phyloP scores from a whole-genome alignment of 2,113 vertebrate genomes.

The Acrocephalus arundinaceus region DNA sequence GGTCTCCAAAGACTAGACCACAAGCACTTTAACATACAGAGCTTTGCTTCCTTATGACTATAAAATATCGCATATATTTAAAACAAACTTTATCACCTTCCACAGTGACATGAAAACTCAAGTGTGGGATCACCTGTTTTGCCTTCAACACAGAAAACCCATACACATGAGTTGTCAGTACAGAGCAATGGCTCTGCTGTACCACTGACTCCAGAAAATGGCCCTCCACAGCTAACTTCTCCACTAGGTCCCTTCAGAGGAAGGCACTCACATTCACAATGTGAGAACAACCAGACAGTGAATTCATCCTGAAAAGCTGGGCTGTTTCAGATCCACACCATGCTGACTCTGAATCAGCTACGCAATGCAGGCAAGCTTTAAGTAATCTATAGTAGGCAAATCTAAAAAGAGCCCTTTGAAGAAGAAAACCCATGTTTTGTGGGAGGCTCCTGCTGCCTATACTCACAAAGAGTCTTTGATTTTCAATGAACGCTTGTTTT shows the following conservation, averaged over 20 bases:
- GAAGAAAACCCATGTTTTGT: conserved; percentile 16
- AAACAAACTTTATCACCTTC: neutral
- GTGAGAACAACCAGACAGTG: neutral
- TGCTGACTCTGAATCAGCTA: conserved; percentile 1
- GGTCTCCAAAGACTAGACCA: neutral
- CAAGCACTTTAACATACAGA: neutral
- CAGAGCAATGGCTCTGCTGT: neutral
- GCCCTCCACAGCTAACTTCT: neutral
- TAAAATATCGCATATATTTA: neutral
- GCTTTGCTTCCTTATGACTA: neutral
- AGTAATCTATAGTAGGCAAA: conserved; percentile 25
- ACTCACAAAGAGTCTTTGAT: neutral
- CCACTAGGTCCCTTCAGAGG: neutral
- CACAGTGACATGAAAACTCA: neutral
- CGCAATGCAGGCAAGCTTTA: neutral
- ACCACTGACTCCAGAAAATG: neutral
- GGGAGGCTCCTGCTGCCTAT: neutral
- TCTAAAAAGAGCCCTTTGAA: conserved; percentile 16
- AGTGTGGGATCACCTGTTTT: neutral
- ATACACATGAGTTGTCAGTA: neutral
- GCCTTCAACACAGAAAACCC: neutral
- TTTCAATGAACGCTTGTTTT: neutral
- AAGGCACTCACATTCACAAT: neutral
- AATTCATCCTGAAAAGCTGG: neutral
- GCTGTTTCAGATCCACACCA: neutral